phyloP scores from a whole-genome alignment of 92 coral and sea anemone species.

The Diadumene lineata region DNA sequence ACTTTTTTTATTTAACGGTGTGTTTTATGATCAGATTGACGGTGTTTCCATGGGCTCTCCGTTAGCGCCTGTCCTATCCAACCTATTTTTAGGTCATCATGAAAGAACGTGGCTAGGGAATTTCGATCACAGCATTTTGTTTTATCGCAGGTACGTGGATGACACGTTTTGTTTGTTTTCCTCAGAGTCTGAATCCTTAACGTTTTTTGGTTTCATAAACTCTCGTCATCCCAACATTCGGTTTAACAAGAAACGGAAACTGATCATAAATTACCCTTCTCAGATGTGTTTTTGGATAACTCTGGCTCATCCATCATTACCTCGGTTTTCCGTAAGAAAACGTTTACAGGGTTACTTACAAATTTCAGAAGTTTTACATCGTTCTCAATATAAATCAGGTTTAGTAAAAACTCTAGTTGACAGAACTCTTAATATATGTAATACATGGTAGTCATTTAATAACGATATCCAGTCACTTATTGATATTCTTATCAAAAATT shows the following conservation, averaged over 20 bases:
- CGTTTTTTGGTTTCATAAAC: neutral
- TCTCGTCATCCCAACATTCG: neutral
- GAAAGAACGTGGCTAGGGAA: neutral
- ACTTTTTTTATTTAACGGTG: neutral
- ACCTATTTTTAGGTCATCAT: neutral
- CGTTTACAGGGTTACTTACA: neutral
- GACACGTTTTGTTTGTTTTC: neutral
- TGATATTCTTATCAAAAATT: no score
- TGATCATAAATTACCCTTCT: neutral
- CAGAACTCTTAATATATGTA: neutral
- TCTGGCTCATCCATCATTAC: neutral
- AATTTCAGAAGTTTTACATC: neutral
- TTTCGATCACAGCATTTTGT: neutral
- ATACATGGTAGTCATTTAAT: neutral
- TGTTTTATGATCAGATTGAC: neutral
- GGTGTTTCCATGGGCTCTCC: no score
- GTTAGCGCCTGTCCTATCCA: conserved; percentile 7
- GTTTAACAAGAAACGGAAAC: neutral
- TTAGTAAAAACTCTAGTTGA: neutral
- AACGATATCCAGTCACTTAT: no score
- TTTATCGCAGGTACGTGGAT: neutral
- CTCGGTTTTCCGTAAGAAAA: neutral
- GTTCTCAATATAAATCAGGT: neutral
- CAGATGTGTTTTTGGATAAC: neutral
- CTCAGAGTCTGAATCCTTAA: neutral